Conservation (phyloP, 2,113 vertebrate species). For the Athene cunicularia region DNA sequence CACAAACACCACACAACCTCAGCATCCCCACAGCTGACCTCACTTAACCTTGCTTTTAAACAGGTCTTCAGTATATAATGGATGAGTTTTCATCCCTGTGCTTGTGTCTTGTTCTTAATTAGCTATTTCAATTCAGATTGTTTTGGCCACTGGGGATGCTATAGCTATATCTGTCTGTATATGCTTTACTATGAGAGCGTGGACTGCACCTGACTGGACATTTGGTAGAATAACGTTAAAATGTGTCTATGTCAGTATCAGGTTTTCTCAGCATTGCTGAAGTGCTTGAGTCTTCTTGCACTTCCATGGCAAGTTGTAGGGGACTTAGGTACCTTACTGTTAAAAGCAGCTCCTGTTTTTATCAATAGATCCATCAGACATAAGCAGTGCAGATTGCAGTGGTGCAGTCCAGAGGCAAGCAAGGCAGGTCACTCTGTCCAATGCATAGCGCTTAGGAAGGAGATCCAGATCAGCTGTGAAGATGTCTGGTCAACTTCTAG, state of each 20-base stretch:
- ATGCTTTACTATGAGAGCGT: background rate
- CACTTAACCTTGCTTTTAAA: background rate
- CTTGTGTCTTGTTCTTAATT: background rate
- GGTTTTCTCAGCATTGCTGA: background rate
- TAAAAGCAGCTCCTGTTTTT: background rate
- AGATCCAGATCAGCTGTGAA: background rate
- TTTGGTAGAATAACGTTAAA: background rate
- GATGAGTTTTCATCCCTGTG: background rate
- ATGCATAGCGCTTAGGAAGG: background rate
- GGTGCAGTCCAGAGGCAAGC: background rate
- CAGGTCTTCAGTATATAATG: background rate
- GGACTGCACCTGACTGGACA: background rate
- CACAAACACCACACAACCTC: background rate
- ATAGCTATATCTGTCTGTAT: background rate
- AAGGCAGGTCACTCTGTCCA: background rate
- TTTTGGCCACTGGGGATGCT: background rate
- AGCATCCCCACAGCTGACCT: background rate
- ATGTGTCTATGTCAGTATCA: background rate
- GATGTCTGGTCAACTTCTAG: background rate
- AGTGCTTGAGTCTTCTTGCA: background rate
- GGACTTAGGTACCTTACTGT: accelerated
- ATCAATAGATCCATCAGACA: background rate
- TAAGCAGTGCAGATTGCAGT: background rate
- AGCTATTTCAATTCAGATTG: background rate
- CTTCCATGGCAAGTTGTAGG: background rate